Evolutionary conservation across 1,140 invertebrate species (phyloP).

Genomic region (Drosophila navojoa): DNA sequence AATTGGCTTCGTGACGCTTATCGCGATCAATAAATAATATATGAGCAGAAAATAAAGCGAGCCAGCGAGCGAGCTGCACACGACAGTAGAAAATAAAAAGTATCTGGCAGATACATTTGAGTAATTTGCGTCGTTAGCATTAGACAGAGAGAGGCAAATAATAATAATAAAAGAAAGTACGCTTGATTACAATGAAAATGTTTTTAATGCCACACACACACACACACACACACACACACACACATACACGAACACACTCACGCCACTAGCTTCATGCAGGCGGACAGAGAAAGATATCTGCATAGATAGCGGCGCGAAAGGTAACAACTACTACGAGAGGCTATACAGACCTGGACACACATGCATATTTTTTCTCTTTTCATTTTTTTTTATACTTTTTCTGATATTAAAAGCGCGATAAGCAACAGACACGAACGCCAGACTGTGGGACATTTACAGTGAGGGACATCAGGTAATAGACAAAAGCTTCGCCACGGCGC

Average conservation of each 20-base stretch:
- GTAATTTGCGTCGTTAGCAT: slow-evolving; percentile 81
- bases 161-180: slow-evolving; percentile 83
- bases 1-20: slow-evolving; percentile 82
- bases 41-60: slow-evolving; percentile 54
- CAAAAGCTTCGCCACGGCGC: slow-evolving; percentile 54
- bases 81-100: slow-evolving; percentile 71
- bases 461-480: slow-evolving; percentile 52
- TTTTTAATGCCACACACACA: slow-evolving; percentile 67
- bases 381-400: slow-evolving; percentile 19
- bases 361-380: slow-evolving; percentile 59
- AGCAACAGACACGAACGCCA: slow-evolving; percentile 70
- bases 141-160: slow-evolving; percentile 76
- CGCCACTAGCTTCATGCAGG: neutral
- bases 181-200: slow-evolving; percentile 83
- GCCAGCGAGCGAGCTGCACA: slow-evolving; percentile 42
- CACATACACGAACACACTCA: slow-evolving; percentile 19
- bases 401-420: slow-evolving; percentile 79
- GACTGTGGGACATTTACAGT: slow-evolving; percentile 7
- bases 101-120: slow-evolving; percentile 81
- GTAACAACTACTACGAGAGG: slow-evolving; percentile 32
- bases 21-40: slow-evolving; percentile 82
- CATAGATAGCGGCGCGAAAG: slow-evolving; percentile 72
- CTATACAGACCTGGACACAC: slow-evolving; percentile 32
- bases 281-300: slow-evolving; percentile 77
- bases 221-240: slow-evolving; percentile 19